Evolutionary conservation across 2,888 invertebrate genomes (phyloP).

Genomic region (Lobophora halterata): DNA sequence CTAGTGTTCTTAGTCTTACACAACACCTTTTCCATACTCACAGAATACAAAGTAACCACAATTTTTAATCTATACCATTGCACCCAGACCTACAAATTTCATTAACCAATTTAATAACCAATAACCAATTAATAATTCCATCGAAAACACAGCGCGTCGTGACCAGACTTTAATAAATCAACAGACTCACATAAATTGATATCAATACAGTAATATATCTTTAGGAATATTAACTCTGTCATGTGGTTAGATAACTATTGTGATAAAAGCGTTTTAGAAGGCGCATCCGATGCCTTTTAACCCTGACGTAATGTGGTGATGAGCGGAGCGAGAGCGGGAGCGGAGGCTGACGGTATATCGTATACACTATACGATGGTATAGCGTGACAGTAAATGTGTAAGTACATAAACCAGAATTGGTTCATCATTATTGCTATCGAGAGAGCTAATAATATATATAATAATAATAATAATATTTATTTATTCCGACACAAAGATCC

Average conservation of each 20-base stretch:
- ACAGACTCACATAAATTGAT: constrained; percentile 24
- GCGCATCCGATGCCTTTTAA: constrained; percentile 32
- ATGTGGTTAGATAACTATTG: constrained; percentile 35
- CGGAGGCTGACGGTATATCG: background rate
- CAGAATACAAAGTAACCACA: background rate
- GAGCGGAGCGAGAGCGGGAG: constrained; percentile 12
- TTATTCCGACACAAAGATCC: too few species aligned
- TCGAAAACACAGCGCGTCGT: constrained; percentile 12
- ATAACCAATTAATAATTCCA: constrained; percentile 12
- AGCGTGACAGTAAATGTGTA: too few species aligned
- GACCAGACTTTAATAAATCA: constrained; percentile 28
- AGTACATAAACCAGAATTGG: too few species aligned
- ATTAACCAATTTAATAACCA: constrained; percentile 10
- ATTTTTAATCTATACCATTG: background rate
- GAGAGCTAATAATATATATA: too few species aligned
- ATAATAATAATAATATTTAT: too few species aligned
- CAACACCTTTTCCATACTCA: too few species aligned
- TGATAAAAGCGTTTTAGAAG: constrained; percentile 31
- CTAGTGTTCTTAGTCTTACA: too few species aligned
- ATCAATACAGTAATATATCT: constrained; percentile 33
- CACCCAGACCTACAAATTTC: constrained; percentile 3
- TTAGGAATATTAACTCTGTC: constrained; percentile 27
- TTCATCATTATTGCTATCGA: too few species aligned
- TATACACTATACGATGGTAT: too few species aligned
- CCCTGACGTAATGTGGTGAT: constrained; percentile 12